Evolutionary conservation across 2,113 vertebrate genomes (phyloP).

Genomic region (Fulmarus glacialis): DNA sequence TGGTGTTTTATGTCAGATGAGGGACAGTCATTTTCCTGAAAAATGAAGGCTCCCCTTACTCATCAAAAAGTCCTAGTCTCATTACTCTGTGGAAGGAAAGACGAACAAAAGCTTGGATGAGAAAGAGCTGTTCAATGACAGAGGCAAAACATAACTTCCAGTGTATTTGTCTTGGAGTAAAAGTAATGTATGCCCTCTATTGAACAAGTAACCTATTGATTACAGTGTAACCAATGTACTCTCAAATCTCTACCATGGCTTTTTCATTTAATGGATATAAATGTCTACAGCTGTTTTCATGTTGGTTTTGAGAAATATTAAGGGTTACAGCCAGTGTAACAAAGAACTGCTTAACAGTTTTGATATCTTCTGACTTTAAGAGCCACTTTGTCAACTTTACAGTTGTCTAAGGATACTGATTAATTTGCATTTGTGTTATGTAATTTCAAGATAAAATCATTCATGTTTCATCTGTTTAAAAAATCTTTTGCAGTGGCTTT

Average conservation of each 20-base stretch:
- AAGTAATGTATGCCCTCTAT: background rate
- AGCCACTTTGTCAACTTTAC: background rate
- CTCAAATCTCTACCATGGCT: background rate
- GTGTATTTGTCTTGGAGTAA: background rate
- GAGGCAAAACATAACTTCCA: background rate
- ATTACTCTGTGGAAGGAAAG: background rate
- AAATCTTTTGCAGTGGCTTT: background rate
- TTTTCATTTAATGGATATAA: background rate
- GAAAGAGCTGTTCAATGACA: background rate
- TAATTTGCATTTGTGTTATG: background rate
- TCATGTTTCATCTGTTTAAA: background rate
- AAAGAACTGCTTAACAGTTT: background rate
- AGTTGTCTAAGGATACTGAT: background rate
- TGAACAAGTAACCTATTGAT: slow-evolving; percentile 35
- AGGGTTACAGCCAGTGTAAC: background rate
- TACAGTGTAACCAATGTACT: background rate
- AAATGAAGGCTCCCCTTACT: background rate
- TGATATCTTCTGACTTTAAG: background rate
- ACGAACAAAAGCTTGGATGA: background rate
- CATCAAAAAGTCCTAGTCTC: background rate
- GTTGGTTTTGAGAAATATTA: background rate
- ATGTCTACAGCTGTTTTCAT: background rate
- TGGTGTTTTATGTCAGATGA: background rate
- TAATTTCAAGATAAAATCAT: slow-evolving; percentile 13
- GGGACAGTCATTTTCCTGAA: background rate